phyloP scores from a whole-genome alignment of 1,140 invertebrate species.

The Caenorhabditis remanei region DNA sequence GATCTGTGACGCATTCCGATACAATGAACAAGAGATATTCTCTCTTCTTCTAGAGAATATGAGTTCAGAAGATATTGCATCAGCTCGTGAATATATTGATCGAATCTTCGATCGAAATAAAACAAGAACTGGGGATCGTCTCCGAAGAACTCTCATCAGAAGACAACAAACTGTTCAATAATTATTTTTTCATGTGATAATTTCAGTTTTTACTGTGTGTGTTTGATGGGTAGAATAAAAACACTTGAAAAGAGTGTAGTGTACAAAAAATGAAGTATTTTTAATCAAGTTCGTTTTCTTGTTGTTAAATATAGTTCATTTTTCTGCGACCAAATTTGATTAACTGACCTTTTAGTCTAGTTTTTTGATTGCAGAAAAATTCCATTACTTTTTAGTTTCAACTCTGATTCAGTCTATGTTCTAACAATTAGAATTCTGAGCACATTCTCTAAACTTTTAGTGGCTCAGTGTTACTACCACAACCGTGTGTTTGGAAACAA shows the following conservation, averaged over 20 bases:
- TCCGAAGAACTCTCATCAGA: slow-evolving; percentile 19
- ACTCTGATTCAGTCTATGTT: not conserved
- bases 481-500: no score
- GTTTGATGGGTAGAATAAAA: not conserved
- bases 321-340: no score
- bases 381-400: not conserved
- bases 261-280: not conserved
- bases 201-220: no score
- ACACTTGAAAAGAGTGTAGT: not conserved
- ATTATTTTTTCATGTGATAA: not conserved
- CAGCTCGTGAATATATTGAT: slow-evolving; percentile 26
- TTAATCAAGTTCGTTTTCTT: not conserved
- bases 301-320: not conserved
- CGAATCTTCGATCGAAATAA: slow-evolving; percentile 40
- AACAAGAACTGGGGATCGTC: slow-evolving; percentile 31
- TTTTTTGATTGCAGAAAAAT: no score
- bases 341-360: no score
- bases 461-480: no score
- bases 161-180: slow-evolving; percentile 34
- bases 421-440: no score
- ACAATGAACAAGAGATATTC: slow-evolving; percentile 40
- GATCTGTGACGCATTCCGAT: slow-evolving; percentile 45
- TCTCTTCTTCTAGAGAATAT: slow-evolving; percentile 7
- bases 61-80: slow-evolving; percentile 19
- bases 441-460: no score